Evolutionary conservation across 92 coral and sea anemone species (phyloP), one percentile per base, ranked within the genome.

Genomic region (Epizoanthus scotinus): DNA sequence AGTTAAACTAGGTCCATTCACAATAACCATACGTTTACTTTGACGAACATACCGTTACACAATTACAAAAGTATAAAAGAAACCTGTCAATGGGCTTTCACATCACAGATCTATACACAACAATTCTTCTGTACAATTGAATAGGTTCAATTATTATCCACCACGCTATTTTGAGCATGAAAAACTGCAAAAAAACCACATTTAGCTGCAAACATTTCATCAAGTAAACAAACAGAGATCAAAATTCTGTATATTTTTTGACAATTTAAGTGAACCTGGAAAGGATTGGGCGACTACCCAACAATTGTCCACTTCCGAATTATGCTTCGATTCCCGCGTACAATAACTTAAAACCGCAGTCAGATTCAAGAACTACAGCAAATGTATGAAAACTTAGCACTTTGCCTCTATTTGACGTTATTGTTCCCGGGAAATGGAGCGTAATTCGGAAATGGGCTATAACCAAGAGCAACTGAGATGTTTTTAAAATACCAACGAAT

Each of bases 121-220:
- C 29, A 64, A 29, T 15, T 29, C 47, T 64, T 31, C 70, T 64
- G 70, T 64, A 64, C 70, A 64, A 64, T 64, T 38, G 70, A 64
- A 29, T 64, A 64, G 21, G 40, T 29, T 64, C 70, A 26, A 63
- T 27, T 63, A 38, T 27, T 64, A 64, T 64, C 70, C 70, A 18
- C 70, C 28, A 29, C 1, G 12, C 52, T 3, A 22, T 27, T 17
- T 12, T 18, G 44, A 38, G 70, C 21, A 27, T 9, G n/a, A 60
- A 60, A 31, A 60, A 12, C 8, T 27, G 19, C 47, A 27, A 18
- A 44, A 17, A 4, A 19, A 38, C 28, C 28, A 64, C 21, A 18
- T 31, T 19, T 29, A 7, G 15, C 20, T 22, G 36, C 34, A 27
- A 47, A 62, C 26, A 12, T 62, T 25, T 12, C 13, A 24, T 62